phyloP scores from a whole-genome alignment of 2,113 vertebrate genomes.

The Myrmecobius fasciatus region DNA sequence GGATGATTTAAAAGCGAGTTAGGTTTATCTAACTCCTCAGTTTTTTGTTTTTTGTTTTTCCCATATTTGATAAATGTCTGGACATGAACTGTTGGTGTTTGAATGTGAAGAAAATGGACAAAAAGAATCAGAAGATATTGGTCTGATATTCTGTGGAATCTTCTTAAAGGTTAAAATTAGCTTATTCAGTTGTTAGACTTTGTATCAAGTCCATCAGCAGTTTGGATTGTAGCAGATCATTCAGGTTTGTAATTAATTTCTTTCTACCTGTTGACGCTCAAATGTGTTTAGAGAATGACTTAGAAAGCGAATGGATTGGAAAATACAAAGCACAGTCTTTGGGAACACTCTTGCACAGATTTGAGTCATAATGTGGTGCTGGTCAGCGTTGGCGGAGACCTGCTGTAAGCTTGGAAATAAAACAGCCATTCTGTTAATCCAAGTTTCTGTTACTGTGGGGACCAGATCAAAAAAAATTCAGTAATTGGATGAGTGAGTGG shows the following conservation, averaged over 20 bases:
- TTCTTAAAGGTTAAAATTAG: slow-evolving; percentile 61
- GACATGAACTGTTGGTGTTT: slow-evolving; percentile 48
- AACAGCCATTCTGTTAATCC: neutral
- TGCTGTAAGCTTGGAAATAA: fast-evolving
- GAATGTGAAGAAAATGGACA: slow-evolving; percentile 42
- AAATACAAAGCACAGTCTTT: neutral
- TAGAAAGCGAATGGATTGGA: neutral
- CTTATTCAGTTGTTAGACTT: slow-evolving; percentile 46
- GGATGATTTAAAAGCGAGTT: slow-evolving; percentile 6
- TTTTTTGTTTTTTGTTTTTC: too few relatives aligned
- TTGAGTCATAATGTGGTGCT: slow-evolving; percentile 51
- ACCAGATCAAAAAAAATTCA: neutral
- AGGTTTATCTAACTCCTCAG: neutral
- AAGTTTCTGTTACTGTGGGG: slow-evolving; percentile 27
- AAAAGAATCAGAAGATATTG: neutral
- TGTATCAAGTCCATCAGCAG: slow-evolving; percentile 7
- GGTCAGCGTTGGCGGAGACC: neutral
- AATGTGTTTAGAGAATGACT: neutral
- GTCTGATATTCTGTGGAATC: slow-evolving; percentile 8
- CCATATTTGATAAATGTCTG: neutral
- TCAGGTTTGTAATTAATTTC: slow-evolving; percentile 27
- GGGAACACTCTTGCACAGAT: slow-evolving; percentile 3
- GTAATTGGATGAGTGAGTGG: slow-evolving; percentile 4
- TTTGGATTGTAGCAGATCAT: slow-evolving; percentile 40
- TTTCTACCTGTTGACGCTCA: slow-evolving; percentile 12